Evolutionary conservation across 1,140 invertebrate species (phyloP).

Genomic region (Drosophila pachea): DNA sequence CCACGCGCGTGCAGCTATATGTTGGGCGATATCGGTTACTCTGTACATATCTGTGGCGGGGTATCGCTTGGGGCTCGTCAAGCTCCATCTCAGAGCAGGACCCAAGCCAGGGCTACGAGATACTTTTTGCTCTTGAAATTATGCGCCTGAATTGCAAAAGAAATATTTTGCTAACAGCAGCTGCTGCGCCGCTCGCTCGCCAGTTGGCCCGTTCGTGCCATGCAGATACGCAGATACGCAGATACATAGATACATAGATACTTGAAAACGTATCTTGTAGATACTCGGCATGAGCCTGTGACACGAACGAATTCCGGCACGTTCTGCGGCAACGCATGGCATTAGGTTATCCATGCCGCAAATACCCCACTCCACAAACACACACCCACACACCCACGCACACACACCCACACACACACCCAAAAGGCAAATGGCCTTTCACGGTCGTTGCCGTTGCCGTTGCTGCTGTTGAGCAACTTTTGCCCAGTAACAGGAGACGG

Average conservation of each 20-base stretch:
- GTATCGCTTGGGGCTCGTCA: no score
- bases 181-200: no score
- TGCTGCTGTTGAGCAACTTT: slow-evolving; percentile 53
- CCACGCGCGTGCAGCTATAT: no score
- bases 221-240: slow-evolving; percentile 28
- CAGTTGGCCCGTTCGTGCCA: no score
- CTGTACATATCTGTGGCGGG: no score
- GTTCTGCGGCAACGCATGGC: slow-evolving; percentile 68
- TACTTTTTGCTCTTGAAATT: slow-evolving; percentile 8
- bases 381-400: slow-evolving; percentile 16
- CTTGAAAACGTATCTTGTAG: slow-evolving; percentile 2
- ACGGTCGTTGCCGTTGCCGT: slow-evolving; percentile 67
- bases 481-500: slow-evolving; percentile 50
- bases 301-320: slow-evolving; percentile 62
- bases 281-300: slow-evolving; percentile 19
- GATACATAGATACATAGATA: slow-evolving; percentile 26
- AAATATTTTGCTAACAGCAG: slow-evolving; percentile 36
- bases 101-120: no score
- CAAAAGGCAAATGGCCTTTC: slow-evolving; percentile 72
- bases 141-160: slow-evolving; percentile 30
- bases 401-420: slow-evolving; percentile 14
- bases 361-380: not conserved
- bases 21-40: not conserved
- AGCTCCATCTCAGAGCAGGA: no score
- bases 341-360: slow-evolving; percentile 70